Conservation (phyloP, 2,797 vertebrate genomes). For the Parambassis ranga region DNA sequence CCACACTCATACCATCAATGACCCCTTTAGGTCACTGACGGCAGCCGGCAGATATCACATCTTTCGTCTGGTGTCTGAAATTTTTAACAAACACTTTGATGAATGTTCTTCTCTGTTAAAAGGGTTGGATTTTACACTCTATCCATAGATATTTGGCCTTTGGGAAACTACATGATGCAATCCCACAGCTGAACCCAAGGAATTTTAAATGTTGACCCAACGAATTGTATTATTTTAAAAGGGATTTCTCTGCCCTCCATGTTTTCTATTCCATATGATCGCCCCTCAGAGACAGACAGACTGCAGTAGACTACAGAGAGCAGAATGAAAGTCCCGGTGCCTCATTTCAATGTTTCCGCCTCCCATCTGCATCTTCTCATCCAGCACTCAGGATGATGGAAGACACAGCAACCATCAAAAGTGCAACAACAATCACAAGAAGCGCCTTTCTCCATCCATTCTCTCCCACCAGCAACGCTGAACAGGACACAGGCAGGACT, state of each 20-base stretch:
- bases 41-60: too few relatives aligned
- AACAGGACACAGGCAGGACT: constrained; percentile 46
- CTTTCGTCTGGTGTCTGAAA: constrained; percentile 7
- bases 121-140: constrained; percentile 10
- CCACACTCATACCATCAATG: constrained; percentile 81
- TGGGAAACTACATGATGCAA: constrained; percentile 3
- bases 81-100: neutral
- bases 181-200: constrained; percentile 22
- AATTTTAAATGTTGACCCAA: constrained; percentile 38
- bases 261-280: constrained; percentile 11
- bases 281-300: neutral
- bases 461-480: constrained; percentile 86
- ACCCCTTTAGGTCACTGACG: constrained; percentile 24
- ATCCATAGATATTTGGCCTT: constrained; percentile 1
- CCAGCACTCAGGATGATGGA: constrained; percentile 79
- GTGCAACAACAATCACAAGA: constrained; percentile 63
- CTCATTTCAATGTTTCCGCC: constrained; percentile 75
- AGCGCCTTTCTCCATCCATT: constrained; percentile 81
- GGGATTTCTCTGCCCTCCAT: constrained; percentile 15
- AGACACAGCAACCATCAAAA: constrained; percentile 37
- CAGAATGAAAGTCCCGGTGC: constrained; percentile 77
- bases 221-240: constrained; percentile 41
- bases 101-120: constrained; percentile 30
- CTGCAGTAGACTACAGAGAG: constrained; percentile 75
- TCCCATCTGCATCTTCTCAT: constrained; percentile 77